Conservation (phyloP, 2,797 vertebrate species). For the Diceros bicornis region DNA sequence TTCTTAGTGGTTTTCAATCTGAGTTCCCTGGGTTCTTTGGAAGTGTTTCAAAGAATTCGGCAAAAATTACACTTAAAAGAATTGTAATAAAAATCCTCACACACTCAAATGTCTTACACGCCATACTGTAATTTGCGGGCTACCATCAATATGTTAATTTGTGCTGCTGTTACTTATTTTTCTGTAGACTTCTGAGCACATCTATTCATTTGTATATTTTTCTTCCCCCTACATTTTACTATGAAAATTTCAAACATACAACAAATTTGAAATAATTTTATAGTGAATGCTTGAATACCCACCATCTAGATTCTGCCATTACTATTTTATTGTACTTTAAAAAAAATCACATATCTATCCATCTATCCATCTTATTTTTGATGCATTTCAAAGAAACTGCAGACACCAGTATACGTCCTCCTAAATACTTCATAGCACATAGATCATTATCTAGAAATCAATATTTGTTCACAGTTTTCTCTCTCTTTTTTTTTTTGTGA, state of each 20-base stretch:
- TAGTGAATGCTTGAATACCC: neutral
- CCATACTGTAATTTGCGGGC: neutral
- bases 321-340: neutral
- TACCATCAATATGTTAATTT: neutral
- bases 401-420: neutral
- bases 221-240: neutral
- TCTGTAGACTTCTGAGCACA: neutral
- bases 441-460: neutral
- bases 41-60: conserved; percentile 39
- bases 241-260: conserved; percentile 19
- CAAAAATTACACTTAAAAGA: neutral
- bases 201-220: neutral
- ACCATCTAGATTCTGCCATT: neutral
- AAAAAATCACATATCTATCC: neutral
- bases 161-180: neutral
- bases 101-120: neutral
- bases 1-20: neutral
- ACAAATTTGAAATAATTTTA: conserved; percentile 37
- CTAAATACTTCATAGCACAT: neutral
- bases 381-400: neutral
- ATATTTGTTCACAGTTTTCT: neutral
- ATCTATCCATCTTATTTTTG: conserved; percentile 1
- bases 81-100: neutral
- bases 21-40: neutral
- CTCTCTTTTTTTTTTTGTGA: neutral